Conservation (phyloP, 2,797 vertebrate genomes). For the Gorsachius magnificus region DNA sequence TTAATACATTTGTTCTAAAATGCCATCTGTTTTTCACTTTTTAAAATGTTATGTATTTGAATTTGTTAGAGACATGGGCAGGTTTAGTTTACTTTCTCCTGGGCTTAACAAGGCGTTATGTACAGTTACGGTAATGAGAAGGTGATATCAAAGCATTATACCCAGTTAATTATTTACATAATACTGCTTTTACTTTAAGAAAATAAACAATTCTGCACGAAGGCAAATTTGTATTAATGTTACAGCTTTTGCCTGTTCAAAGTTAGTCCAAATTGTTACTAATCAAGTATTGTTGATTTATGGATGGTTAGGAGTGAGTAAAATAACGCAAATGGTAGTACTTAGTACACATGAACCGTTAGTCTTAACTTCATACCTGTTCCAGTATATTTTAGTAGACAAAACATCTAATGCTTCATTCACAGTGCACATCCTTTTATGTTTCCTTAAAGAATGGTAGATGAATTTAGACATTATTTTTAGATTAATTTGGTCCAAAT, state of each 20-base stretch:
- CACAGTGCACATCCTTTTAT: neutral
- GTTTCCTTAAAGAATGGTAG: neutral
- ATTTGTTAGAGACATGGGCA: neutral
- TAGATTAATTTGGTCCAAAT: neutral
- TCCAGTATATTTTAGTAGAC: neutral
- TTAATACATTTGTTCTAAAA: neutral
- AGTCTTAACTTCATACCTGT: neutral
- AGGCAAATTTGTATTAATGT: neutral
- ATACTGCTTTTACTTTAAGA: neutral
- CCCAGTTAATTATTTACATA: neutral
- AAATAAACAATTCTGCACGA: neutral
- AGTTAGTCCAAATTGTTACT: neutral
- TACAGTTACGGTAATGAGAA: neutral
- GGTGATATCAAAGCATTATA: neutral
- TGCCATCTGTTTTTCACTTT: neutral
- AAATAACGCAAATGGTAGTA: neutral
- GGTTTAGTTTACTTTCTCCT: neutral
- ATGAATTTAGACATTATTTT: neutral
- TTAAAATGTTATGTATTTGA: neutral
- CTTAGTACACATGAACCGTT: neutral
- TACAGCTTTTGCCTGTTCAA: neutral
- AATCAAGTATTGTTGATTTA: neutral
- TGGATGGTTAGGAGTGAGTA: neutral
- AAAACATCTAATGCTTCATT: neutral
- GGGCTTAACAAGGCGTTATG: neutral